Percentiles rank a stretch among this genome's conserved stretches.
Conservation (phyloP, 2,888 invertebrate species). For the Punctoribates punctum region DNA sequence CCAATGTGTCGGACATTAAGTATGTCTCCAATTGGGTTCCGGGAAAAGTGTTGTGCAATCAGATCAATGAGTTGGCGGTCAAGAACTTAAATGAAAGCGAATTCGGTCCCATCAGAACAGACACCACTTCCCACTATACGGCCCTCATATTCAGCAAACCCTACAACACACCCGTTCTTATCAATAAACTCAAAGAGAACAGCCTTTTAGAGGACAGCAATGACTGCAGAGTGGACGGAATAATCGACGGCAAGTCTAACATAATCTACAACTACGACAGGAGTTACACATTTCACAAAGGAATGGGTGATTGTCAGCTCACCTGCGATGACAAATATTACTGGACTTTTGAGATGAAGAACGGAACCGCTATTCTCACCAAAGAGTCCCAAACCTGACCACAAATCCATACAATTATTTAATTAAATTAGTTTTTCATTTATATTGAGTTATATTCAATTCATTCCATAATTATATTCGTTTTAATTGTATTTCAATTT, state of each 20-base stretch:
- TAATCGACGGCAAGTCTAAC: constrained; percentile 19
- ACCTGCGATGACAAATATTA: constrained; percentile 24
- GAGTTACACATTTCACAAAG: constrained; percentile 24
- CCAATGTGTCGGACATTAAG: constrained; percentile 6
- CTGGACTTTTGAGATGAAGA: constrained; percentile 21
- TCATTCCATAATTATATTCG: not conserved
- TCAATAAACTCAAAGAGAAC: constrained; percentile 32
- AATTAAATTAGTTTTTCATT: not conserved
- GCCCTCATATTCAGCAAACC: not conserved
- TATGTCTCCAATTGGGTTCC: constrained; percentile 30
- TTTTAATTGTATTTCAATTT: not conserved
- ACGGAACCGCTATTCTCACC: constrained; percentile 25
- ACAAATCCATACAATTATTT: not conserved
- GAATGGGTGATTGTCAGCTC: constrained; percentile 17
- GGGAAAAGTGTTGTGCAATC: constrained; percentile 15
- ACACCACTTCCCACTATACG: not conserved
- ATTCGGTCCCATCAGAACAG: constrained; percentile 22
- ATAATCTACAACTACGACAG: constrained; percentile 35
- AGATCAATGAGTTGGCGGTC: not conserved
- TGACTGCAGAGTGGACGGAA: constrained; percentile 24
- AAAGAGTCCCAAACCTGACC: constrained; percentile 20
- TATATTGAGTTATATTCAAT: not conserved
- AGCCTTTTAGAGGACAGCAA: not conserved
- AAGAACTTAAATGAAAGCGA: not conserved
- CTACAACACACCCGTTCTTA: constrained; percentile 28